These are phyloP conservation scores for Orthonyx spaldingii DNA, from an alignment of 2,113 vertebrate genomes.

Conservation along the genomic window DNA sequence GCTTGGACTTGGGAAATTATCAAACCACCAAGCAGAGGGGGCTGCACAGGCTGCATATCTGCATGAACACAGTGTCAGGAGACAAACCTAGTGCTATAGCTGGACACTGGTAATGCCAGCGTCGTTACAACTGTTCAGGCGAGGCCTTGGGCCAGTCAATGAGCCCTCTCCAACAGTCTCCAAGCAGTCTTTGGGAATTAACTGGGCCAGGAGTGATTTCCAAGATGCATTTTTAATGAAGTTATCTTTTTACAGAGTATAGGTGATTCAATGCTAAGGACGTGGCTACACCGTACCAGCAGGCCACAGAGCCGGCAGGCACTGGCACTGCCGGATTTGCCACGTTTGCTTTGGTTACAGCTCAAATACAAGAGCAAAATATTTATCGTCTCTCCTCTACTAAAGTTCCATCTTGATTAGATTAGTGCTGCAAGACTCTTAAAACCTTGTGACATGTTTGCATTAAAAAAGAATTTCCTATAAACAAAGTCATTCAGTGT, in stretches of 20 bases:
- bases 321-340: not conserved
- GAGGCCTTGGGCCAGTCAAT: not conserved
- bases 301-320: not conserved
- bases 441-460: not conserved
- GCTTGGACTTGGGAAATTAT: not conserved
- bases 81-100: fast-evolving
- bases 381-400: not conserved
- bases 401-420: not conserved
- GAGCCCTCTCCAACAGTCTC: not conserved
- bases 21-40: not conserved
- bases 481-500: not conserved
- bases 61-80: not conserved
- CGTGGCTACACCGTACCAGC: fast-evolving
- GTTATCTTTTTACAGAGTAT: not conserved
- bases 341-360: not conserved
- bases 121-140: fast-evolving
- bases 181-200: not conserved
- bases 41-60: not conserved
- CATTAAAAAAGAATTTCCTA: not conserved
- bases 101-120: fast-evolving
- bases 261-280: not conserved
- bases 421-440: not conserved
- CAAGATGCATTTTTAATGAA: not conserved
- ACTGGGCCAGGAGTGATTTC: not conserved
- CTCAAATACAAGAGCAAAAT: not conserved